These are phyloP conservation scores for Drosophila picticornis DNA, from an alignment of 2,888 invertebrate species.

Conservation along the genomic window DNA sequence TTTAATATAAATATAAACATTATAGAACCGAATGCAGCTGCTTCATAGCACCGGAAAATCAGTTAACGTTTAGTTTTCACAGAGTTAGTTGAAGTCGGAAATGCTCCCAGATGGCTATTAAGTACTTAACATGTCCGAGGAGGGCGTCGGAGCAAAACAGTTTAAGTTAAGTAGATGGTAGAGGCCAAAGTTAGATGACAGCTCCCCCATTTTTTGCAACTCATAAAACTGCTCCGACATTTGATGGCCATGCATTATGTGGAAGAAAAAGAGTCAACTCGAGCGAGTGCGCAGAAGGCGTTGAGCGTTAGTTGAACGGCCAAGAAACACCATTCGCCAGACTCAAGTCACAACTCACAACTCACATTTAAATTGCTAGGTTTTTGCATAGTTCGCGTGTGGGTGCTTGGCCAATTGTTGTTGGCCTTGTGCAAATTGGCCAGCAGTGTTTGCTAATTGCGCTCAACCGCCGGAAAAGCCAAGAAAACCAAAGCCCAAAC, in stretches of 20 bases:
- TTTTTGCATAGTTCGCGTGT: conserved; percentile 17
- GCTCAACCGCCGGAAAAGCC: conserved; percentile 53
- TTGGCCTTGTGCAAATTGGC: conserved; percentile 72
- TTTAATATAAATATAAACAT: not conserved
- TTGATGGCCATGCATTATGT: conserved; percentile 25
- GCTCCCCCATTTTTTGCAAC: not conserved
- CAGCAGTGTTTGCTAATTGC: conserved; percentile 69
- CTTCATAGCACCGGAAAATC: not conserved
- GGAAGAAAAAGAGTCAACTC: not conserved
- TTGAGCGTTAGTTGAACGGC: conserved; percentile 33
- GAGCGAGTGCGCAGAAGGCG: conserved; percentile 30
- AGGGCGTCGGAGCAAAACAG: conserved; percentile 5
- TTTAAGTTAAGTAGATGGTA: conserved; percentile 22
- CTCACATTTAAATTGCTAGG: conserved; percentile 39
- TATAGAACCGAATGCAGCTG: not conserved
- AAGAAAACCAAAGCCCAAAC: conserved; percentile 35
- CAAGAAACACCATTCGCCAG: not conserved
- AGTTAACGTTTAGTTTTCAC: not conserved
- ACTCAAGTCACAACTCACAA: conserved; percentile 7
- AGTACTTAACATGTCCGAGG: not conserved
- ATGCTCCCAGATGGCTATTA: not conserved
- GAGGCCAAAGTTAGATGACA: not conserved
- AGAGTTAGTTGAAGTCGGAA: not conserved
- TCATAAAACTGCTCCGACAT: conserved; percentile 23
- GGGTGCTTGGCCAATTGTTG: conserved; percentile 39